phyloP scores from a whole-genome alignment of 2,797 vertebrate species.

The Epinephelus awoara region DNA sequence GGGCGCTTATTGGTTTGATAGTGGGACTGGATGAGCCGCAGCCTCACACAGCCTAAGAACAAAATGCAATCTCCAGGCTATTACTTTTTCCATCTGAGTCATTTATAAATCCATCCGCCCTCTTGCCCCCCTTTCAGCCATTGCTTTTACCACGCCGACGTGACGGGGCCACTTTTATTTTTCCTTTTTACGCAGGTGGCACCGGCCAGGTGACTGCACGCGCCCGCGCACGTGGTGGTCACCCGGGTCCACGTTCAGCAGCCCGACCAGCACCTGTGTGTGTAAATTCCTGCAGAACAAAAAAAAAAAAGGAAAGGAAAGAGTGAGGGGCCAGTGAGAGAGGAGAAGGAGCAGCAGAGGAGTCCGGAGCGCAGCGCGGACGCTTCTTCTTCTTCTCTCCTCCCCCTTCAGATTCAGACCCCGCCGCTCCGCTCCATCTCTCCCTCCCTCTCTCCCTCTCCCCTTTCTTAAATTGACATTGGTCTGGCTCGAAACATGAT shows the following conservation, averaged over 20 bases:
- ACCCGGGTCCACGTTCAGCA: constrained; percentile 74
- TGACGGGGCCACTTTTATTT: constrained; percentile 73
- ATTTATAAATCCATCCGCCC: constrained; percentile 52
- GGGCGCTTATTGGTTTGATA: constrained; percentile 17
- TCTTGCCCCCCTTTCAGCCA: constrained; percentile 12
- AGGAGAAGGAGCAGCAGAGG: constrained; percentile 61
- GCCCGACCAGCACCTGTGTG: constrained; percentile 85
- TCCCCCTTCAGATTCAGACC: constrained; percentile 83
- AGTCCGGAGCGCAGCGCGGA: constrained; percentile 82
- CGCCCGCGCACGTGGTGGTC: constrained; percentile 89
- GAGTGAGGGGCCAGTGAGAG: constrained; percentile 44
- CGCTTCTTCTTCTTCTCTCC: constrained; percentile 84
- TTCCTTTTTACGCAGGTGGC: constrained; percentile 74
- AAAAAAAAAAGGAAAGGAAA: constrained; percentile 17
- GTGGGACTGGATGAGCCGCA: constrained; percentile 24
- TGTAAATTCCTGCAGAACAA: constrained; percentile 87
- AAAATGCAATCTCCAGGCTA: constrained; percentile 56
- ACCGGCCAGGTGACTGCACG: constrained; percentile 88
- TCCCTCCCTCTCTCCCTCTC: constrained; percentile 66
- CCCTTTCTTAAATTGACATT: constrained; percentile 88
- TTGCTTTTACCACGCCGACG: constrained; percentile 33
- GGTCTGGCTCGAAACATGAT: constrained; percentile 86
- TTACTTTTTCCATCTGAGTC: constrained; percentile 53
- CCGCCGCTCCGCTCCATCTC: constrained; percentile 59
- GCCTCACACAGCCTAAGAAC: constrained; percentile 3